Percentiles rank a stretch among this genome's conserved stretches.
These are phyloP conservation scores for Dugesia japonica DNA, from an alignment of 2,888 invertebrate species.

Conservation along the genomic window DNA sequence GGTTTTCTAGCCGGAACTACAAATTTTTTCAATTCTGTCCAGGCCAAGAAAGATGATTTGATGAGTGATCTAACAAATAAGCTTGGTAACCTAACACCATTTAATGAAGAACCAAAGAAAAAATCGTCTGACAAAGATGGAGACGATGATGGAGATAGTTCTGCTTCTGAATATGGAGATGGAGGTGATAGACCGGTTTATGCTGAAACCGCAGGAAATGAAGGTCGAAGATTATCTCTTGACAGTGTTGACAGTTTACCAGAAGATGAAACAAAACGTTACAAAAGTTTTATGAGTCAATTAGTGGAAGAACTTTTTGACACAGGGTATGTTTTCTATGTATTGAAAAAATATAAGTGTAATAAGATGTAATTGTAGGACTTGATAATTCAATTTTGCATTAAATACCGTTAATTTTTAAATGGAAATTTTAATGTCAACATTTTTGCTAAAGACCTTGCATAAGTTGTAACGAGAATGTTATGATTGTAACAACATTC, in stretches of 20 bases:
- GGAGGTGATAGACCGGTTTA: slow-evolving; percentile 34
- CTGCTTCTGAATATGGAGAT: slow-evolving; percentile 34
- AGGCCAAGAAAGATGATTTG: slow-evolving; percentile 24
- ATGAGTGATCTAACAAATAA: slow-evolving; percentile 23
- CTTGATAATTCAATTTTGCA: too few species aligned
- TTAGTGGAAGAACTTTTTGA: not conserved
- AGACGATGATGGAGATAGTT: slow-evolving; percentile 33
- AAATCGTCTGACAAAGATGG: not conserved
- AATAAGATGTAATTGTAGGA: too few species aligned
- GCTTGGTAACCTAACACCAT: slow-evolving; percentile 15
- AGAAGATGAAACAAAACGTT: slow-evolving; percentile 26
- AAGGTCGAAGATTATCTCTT: slow-evolving; percentile 14
- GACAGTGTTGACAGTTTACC: slow-evolving; percentile 28
- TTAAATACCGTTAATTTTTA: too few species aligned
- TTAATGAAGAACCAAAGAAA: slow-evolving; percentile 22
- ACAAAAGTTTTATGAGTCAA: slow-evolving; percentile 23
- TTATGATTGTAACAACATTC: too few species aligned
- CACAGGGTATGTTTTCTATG: not conserved
- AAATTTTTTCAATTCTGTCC: slow-evolving; percentile 24
- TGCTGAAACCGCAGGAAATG: slow-evolving; percentile 17
- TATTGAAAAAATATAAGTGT: too few species aligned
- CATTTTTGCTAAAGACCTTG: too few species aligned
- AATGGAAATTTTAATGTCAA: too few species aligned
- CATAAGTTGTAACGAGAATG: too few species aligned
- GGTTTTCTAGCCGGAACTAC: slow-evolving; percentile 24